These are phyloP conservation scores for Hydropotes inermis DNA, from an alignment of 2,113 vertebrate species.

Conservation along the genomic window DNA sequence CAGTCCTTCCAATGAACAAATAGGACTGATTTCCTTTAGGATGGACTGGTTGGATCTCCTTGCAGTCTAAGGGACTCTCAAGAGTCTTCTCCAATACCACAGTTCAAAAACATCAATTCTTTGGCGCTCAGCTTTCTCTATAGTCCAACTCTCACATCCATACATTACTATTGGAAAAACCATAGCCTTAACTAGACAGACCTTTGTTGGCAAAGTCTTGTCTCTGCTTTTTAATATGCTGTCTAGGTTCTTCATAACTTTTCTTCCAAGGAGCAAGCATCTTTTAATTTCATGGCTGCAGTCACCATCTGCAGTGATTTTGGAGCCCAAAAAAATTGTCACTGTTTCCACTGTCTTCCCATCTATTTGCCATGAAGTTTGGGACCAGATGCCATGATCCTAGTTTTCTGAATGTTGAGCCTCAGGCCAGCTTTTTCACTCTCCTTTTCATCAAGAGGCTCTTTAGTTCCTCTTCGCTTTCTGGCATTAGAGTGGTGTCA, in stretches of 20 bases:
- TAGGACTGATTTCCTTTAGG: background rate
- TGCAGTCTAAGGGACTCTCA: background rate
- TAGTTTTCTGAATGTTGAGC: background rate
- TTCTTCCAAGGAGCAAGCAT: background rate
- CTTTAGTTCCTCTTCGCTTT: background rate
- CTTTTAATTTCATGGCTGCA: background rate
- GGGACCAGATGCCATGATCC: background rate
- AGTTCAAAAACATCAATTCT: background rate
- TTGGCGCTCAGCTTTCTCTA: background rate
- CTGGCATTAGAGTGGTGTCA: background rate
- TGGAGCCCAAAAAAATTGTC: fast-evolving
- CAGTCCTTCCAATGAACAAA: background rate
- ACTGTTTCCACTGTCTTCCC: background rate
- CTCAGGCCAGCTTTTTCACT: background rate
- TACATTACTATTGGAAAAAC: background rate
- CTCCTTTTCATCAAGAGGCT: background rate
- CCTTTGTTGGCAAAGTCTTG: background rate
- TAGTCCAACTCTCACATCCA: background rate
- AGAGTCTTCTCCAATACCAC: background rate
- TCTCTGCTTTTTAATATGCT: background rate
- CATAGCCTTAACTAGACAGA: background rate
- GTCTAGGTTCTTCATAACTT: background rate
- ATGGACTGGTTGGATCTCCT: background rate
- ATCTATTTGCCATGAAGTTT: background rate
- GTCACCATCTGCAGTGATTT: background rate